Evolutionary conservation across 2,797 vertebrate species (phyloP), one percentile per base, ranked within the genome.

Genomic region (Ataeniobius toweri): DNA sequence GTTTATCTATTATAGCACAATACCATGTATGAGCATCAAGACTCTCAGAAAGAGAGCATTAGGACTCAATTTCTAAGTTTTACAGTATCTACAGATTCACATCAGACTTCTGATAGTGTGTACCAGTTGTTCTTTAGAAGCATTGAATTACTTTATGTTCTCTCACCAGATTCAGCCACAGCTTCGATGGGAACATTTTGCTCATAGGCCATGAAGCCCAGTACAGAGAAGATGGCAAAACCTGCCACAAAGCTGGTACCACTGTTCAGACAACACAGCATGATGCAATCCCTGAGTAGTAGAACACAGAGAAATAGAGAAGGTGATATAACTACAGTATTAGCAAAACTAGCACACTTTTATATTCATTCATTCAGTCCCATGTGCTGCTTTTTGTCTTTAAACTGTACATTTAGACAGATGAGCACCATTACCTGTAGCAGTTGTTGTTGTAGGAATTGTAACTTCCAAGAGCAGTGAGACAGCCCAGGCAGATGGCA

Each of bases 371-470:
- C 41, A n/a, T 24, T 39, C 12, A 24, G 28, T 59, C 39, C 55
- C 18, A 26, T 55, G 28, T 16, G 22, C 3, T 46, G 24, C 26
- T 20, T 63, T 72, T 65, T 24, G 2, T 46, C n/a, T 14, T n/a
- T 26, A 3, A 39, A 26, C 20, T 56, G 3, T 28, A 4, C 51
- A 41, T 69, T 28, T 63, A 51, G 28, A 4, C 3, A 16, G n/a
- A 55, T 51, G 22, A n/a, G 18, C n/a, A 73, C 50, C 9, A 81
- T 94, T 92, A 99, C 98, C 97, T 97, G 96, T 99, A 99, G 94
- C 98, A 99, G 94, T 99, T 99, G 84, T 99, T 99, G 90, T 98
- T 95, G 78, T 99, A 99, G 91, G 97, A 95, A 91, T 99, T 99
- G 89, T 99, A 99, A 86, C 98, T 99, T 55, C 98, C 98, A 83